Evolutionary conservation across 2,797 vertebrate genomes (phyloP), one percentile per base, ranked within the genome.

Genomic region (Pogonophryne albipinna): DNA sequence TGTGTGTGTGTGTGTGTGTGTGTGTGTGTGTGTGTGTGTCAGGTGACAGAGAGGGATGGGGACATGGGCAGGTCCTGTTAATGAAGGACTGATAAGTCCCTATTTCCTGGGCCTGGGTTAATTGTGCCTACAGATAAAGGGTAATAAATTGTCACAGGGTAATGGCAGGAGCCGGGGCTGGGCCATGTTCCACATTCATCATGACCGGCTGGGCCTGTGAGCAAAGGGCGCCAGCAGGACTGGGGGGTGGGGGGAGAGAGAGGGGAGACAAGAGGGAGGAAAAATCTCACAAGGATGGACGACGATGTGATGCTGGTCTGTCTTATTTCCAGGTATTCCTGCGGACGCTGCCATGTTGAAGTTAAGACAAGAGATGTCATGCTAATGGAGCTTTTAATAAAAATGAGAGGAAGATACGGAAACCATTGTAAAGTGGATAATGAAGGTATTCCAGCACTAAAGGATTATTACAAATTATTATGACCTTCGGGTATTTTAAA

Each of bases 71-170:
- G 89, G 91, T 90, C 87, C 85, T 92, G 82, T 91, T 94, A 93
- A 93, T 94, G 91, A 95, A 93, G 90, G 92, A 89, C 93, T 91
- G 94, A 93, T 94, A 94, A 94, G 91, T 94, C 89, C 87, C 91
- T 90, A 90, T 92, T 94, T 94, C 88, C 89, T 84, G 87, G 86
- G 90, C 91, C 87, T 85, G 93, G 94, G 95, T 95, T 96, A 96
- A 96, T 96, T 95, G 94, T 92, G 92, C 89, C 88, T 87, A 88
- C 90, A 94, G 95, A 95, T 95, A 95, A 95, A 94, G 90, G 87
- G 91, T 93, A 94, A 95, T 95, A 95, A 95, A 95, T 96, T 94
- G 92, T 93, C 91, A 86, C 51, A 42, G 91, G 89, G 91, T 92
- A 95, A 94, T 94, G 92, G 91, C 88, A 88, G 89, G 85, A 92